phyloP scores from a whole-genome alignment of 1,140 invertebrate species.

The Drosophila pandora region DNA sequence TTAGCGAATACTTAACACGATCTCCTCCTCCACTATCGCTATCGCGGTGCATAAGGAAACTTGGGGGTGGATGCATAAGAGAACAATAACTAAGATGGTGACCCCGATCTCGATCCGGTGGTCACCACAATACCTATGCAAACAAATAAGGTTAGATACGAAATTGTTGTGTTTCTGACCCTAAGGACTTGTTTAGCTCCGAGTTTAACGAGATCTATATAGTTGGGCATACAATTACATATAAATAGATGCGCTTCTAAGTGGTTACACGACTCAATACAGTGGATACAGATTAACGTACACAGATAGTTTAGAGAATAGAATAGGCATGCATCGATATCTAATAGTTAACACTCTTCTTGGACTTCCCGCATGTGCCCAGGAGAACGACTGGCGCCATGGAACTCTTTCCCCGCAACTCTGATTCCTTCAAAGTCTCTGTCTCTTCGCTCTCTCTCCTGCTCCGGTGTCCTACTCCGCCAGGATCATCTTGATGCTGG shows the following conservation, averaged over 20 bases:
- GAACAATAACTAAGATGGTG: conserved; percentile 11
- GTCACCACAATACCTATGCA: conserved; percentile 26
- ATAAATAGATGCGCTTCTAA: conserved; percentile 16
- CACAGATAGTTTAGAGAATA: conserved; percentile 7
- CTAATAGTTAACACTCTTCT: conserved; percentile 42
- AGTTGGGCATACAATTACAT: conserved; percentile 34
- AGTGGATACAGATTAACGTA: conserved; percentile 32
- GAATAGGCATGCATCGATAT: conserved; percentile 39
- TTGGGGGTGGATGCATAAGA: conserved; percentile 43
- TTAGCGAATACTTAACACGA: conserved; percentile 61
- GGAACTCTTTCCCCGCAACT: conserved; percentile 32
- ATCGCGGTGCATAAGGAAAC: conserved; percentile 60
- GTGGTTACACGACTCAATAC: conserved; percentile 34
- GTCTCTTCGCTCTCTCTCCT: conserved; percentile 75
- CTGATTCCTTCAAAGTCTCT: conserved; percentile 49
- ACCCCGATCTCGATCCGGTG: background rate
- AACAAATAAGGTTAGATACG: conserved; percentile 22
- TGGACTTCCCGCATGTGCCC: conserved; percentile 24
- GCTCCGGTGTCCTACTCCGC: conserved; percentile 37
- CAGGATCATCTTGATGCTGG: conserved; percentile 90
- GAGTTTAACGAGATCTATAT: conserved; percentile 70
- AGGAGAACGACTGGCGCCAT: conserved; percentile 43
- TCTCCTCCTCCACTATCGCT: conserved; percentile 14
- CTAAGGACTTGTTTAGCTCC: conserved; percentile 54
- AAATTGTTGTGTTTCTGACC: conserved; percentile 28